phyloP scores from a whole-genome alignment of 2,113 vertebrate genomes.

The Odocoileus virginianus region DNA sequence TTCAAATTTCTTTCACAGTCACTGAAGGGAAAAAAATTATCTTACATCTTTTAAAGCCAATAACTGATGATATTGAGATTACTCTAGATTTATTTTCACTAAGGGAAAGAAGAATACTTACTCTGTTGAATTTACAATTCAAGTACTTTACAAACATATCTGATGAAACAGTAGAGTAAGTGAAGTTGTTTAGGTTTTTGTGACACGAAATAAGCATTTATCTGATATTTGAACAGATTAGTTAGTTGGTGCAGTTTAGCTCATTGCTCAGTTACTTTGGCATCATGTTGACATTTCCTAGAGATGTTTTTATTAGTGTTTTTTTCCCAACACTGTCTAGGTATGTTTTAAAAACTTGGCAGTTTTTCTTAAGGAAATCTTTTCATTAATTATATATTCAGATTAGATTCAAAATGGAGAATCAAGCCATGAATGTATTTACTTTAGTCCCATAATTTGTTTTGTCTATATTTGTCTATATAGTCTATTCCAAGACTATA shows the following conservation, averaged over 20 bases:
- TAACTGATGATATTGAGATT: not conserved
- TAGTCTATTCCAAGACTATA: not conserved
- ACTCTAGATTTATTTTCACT: conserved; percentile 5
- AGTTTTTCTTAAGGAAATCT: not conserved
- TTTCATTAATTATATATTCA: not conserved
- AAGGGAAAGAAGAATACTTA: not conserved
- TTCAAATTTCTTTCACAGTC: conserved; percentile 12
- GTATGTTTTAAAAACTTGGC: not conserved
- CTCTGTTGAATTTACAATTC: not conserved
- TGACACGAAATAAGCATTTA: not conserved
- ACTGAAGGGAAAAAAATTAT: not conserved
- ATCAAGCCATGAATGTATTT: not conserved
- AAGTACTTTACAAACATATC: not conserved
- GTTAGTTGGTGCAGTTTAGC: not conserved
- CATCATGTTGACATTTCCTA: not conserved
- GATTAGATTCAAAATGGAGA: conserved; percentile 12
- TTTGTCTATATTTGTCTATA: not conserved
- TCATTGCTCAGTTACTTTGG: not conserved
- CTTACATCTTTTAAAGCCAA: not conserved
- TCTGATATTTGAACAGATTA: not conserved
- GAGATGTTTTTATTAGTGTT: not conserved
- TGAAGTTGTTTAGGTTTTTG: not conserved
- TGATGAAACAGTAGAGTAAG: not conserved
- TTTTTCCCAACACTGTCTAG: not conserved
- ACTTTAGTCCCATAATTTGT: not conserved